phyloP scores from a whole-genome alignment of 2,113 vertebrate genomes.

The Ciconia maguari region DNA sequence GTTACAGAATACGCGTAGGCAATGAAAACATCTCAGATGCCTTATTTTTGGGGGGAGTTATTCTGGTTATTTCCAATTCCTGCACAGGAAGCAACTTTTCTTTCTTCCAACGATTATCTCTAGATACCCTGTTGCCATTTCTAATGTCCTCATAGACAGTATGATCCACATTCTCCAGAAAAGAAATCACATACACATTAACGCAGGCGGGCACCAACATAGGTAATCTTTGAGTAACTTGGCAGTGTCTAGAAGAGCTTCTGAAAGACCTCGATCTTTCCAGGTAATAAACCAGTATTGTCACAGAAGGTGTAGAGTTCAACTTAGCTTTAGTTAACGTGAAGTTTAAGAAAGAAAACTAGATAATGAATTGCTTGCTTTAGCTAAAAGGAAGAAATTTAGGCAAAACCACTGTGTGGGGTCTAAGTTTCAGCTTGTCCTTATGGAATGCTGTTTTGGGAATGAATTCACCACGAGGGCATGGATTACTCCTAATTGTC shows the following conservation, averaged over 20 bases:
- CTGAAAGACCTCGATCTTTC: background rate
- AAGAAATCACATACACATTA: background rate
- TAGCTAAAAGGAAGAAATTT: background rate
- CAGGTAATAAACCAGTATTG: background rate
- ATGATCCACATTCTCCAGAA: background rate
- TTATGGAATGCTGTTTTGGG: background rate
- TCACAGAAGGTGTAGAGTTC: background rate
- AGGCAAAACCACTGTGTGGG: background rate
- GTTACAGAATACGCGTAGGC: background rate
- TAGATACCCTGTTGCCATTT: background rate
- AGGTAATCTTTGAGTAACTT: background rate
- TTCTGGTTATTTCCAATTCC: background rate
- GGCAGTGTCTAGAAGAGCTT: background rate
- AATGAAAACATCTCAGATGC: background rate
- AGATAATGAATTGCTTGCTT: background rate
- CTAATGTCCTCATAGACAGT: background rate
- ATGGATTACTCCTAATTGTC: background rate
- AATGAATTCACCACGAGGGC: background rate
- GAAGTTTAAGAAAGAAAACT: background rate
- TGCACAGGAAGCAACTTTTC: background rate
- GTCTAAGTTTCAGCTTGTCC: constrained; percentile 1
- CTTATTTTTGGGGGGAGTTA: fast-evolving
- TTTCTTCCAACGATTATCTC: background rate
- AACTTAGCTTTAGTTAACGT: background rate
- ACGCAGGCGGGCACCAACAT: background rate